Evolutionary conservation across 2,888 invertebrate genomes (phyloP), one percentile per base, ranked within the genome.

Genomic region (Macropis europaea): DNA sequence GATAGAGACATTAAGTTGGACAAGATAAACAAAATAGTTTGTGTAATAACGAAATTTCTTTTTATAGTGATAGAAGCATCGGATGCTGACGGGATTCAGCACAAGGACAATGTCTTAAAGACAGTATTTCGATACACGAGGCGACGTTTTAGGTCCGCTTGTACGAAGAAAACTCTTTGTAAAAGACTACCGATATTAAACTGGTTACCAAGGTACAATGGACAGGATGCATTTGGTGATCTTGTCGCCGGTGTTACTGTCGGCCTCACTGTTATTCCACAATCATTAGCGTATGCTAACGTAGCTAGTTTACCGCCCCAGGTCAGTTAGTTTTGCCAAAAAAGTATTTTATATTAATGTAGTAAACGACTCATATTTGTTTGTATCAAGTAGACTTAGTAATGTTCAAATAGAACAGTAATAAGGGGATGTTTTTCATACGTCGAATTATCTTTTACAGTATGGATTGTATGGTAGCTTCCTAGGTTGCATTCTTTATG

Each of bases 401-500:
- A n/a, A 24, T n/a, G 13, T 4, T 22, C 13, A 13, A 43, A n/a
- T 2, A 1, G 1, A 1, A 13, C 1, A 7, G 1, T 40, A 38
- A 9, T 1, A 19, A n/a, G 13, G 7, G 13, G 13, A 24, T 7
- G 19, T 22, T 22, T 19, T 36, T 24, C 24, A 36, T 24, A 15
- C 13, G 59, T 13, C 3, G 9, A 2, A 54, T 42, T 69, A 2
- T 57, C 45, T 48, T 62, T 72, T 48, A 30, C 92, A 97, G 95
- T 96, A 96, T 90, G 98, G 98, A 40, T 92, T 98, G 53, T 98
- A 98, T 90, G 96, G 97, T 56, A 96, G 97, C n/a, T 98, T 98
- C 91, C 91, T 97, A 85, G 97, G 97, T 43, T 95, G 96, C 89
- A 95, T 98, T 90, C 92, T 97, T 71, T 98, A 98, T 91, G 95